Evolutionary conservation across 1,140 invertebrate genomes (phyloP), one percentile per base, ranked within the genome.

Genomic region (Aphis craccivora): DNA sequence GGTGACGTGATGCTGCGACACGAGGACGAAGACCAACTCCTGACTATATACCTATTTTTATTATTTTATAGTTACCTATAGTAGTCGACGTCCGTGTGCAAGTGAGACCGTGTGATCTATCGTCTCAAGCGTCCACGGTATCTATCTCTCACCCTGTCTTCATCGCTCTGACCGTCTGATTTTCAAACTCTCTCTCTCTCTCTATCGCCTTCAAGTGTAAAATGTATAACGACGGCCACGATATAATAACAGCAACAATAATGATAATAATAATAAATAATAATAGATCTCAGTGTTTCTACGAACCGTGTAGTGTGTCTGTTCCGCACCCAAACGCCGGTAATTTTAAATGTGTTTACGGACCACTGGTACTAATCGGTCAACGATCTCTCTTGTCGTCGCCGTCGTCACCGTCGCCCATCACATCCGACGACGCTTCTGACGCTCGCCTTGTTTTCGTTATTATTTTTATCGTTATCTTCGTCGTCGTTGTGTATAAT

Each of bases 291-390:
- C 53, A 67, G 89, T 91, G 90, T 93, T 93, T 93, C 91, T 93
- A 84, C 76, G 51, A 40, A 91, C 90, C 60, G 60, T 91, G 90
- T 37, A 91, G 67, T 83, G 67, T 53, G 81, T 93, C 91, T 84
- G 91, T 93, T 93, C 91, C 67, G 91, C 67, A 84, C 91, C 76
- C 91, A 93, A 93, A 93, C 91, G 91, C 91, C 91, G 91, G 91
- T 93, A 84, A 84, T 93, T 93, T 93, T 93, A 93, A 93, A 93
- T 93, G 81, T 37, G 91, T 93, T 84, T 84, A 93, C 91, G 91
- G 76, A 93, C 91, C 91, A 93, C 81, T 93, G 91, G 76, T 93
- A 93, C 91, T 93, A 93, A 93, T 93, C 91, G 91, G 91, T 93
- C 91, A 93, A 93, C 91, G 91, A 93, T 93, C 90, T 90, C 37